Base-by-base conservation (phyloP, 1,140 invertebrate genomes). In the Drosophila asahinai region DNA sequence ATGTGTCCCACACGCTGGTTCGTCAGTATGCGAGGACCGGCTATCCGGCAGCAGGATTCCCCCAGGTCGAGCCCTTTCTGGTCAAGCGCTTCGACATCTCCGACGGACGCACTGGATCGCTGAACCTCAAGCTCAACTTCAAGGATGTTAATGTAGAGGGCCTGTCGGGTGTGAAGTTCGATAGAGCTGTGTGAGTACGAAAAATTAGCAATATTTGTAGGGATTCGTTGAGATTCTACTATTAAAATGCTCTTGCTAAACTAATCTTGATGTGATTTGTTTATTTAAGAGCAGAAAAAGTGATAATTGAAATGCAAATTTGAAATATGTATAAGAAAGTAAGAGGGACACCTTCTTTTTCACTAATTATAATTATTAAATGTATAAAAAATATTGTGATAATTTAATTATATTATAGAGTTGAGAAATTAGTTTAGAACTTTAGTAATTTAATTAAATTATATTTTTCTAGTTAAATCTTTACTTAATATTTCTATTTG, bases 131-230 rank as follows among this genome's bases (percentile, higher is more conserved):
- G 77, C 67, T 92, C 12, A 86, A 80, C 67, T 93, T 92, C 48
- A 81, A 60, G 43, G 92, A 92, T 74, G 86, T 92, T 11, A 80
- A 83, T 62, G 92, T 92, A 17, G 86, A 82, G 48, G 92, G 92
- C 0, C 70, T 92, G 72, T 91, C 86, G n/a, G 77, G 91, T 45
- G 89, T 91, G 12, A 87, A 92, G 54, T 91, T 94, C 60, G 84
- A 93, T 40, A 76, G 81, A 36, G 81, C 92, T 27, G 90, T 92
- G 92, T 92, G 80, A 89, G 92, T 92, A 57, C 11, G 19, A 40
- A 14, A 19, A 8, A 15, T 43, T 33, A 25, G 9, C 42, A 22
- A 15, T 22, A 38, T 22, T 11, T 15, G 9, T 5, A 15, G 15
- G 52, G 27, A 33, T 33, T 30, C 2, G 6, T 38, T 3, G 22